Conservation (phyloP, 2,113 vertebrate genomes). For the Patagioenas fasciata region DNA sequence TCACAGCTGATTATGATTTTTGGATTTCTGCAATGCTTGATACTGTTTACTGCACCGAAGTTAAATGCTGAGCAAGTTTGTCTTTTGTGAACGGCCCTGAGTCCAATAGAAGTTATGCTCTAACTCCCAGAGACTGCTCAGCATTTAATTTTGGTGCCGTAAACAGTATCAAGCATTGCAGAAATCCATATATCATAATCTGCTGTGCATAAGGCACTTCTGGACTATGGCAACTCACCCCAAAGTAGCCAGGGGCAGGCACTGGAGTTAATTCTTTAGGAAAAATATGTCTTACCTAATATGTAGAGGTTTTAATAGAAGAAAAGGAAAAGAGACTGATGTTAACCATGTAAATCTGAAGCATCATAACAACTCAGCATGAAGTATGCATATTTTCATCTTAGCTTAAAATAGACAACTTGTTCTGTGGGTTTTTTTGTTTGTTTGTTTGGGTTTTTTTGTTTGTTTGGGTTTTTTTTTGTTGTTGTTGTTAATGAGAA, state of each 20-base stretch:
- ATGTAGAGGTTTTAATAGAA: background rate
- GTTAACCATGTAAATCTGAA: background rate
- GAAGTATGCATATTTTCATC: background rate
- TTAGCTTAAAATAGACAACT: background rate
- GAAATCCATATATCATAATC: background rate
- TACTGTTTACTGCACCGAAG: background rate
- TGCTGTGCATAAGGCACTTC: background rate
- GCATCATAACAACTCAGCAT: background rate
- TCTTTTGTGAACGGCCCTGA: fast-evolving
- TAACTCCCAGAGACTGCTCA: background rate
- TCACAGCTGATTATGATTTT: background rate
- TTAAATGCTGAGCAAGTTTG: background rate
- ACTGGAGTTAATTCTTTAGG: background rate
- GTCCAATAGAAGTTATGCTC: background rate
- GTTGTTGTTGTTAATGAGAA: background rate
- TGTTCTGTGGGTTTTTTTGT: background rate
- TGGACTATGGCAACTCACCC: background rate
- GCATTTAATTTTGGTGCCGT: background rate
- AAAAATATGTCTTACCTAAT: background rate
- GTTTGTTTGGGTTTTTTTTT: background rate
- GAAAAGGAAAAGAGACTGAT: background rate
- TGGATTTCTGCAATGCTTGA: background rate
- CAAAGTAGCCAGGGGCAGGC: background rate
- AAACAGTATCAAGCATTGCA: background rate
- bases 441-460: too few relatives aligned